A percentile compares a stretch with the other conserved stretches of the same genome.
phyloP scores from a whole-genome alignment of 2,797 vertebrate species.

The Mionectes olivaceus region DNA sequence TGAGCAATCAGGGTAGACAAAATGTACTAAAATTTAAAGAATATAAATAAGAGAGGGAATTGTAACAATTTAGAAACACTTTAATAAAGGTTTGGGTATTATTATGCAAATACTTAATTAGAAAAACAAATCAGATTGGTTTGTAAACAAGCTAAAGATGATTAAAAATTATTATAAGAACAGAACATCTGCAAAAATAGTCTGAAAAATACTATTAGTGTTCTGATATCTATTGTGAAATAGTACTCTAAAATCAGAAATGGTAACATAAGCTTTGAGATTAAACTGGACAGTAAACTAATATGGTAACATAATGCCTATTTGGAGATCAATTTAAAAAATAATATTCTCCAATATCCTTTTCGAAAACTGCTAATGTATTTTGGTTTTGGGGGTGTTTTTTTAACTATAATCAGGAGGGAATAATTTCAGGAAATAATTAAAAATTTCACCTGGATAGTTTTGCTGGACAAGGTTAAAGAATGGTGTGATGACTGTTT shows the following conservation, averaged over 20 bases:
- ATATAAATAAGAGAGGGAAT: neutral
- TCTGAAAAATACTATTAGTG: neutral
- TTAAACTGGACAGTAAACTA: neutral
- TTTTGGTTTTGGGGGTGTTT: too few species aligned
- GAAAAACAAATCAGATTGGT: neutral
- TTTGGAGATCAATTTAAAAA: rapidly evolving
- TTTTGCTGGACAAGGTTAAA: neutral
- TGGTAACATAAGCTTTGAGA: neutral
- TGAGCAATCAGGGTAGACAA: neutral
- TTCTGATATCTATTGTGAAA: neutral
- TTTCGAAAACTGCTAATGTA: neutral
- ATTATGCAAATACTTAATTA: constrained; percentile 32
- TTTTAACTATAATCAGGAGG: neutral
- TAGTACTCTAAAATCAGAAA: neutral
- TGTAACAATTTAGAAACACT: neutral
- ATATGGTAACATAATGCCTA: neutral
- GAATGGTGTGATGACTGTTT: neutral
- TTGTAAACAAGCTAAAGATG: neutral
- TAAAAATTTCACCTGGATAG: neutral
- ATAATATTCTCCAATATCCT: neutral
- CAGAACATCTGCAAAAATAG: neutral
- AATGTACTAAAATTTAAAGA: neutral
- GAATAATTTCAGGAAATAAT: neutral
- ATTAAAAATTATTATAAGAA: neutral
- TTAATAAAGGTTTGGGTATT: constrained; percentile 29